Conservation (phyloP, 2,797 vertebrate species). For the Malurus leucopterus region DNA sequence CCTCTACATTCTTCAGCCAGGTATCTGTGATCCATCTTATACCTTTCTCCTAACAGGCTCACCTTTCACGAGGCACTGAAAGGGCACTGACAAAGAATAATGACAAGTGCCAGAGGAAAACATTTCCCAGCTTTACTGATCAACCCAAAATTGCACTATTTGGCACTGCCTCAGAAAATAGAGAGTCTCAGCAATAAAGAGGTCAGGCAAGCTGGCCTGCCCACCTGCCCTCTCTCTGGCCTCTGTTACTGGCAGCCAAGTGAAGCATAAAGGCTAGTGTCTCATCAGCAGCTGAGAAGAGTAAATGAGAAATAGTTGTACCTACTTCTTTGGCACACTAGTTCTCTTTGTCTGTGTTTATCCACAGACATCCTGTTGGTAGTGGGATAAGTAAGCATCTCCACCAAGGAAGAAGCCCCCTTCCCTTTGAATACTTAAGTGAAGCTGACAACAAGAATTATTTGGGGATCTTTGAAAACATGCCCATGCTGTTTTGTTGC, state of each 20-base stretch:
- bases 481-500: background rate
- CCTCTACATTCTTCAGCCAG: background rate
- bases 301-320: background rate
- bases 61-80: background rate
- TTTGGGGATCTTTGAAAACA: background rate
- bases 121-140: background rate
- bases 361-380: background rate
- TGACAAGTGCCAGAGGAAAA: background rate
- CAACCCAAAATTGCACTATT: background rate
- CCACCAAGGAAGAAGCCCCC: background rate
- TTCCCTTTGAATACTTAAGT: background rate
- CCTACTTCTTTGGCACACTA: background rate
- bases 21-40: background rate
- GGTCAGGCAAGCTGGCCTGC: background rate
- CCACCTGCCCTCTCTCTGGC: background rate
- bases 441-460: background rate
- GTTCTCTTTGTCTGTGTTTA: background rate
- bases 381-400: background rate
- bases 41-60: background rate
- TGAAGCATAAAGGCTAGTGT: background rate
- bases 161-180: accelerated
- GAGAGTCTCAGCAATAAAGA: background rate
- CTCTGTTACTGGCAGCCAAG: background rate
- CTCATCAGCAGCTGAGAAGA: background rate
- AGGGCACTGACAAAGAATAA: background rate